Evolutionary conservation across 2,113 vertebrate genomes (phyloP).

Genomic region (Ascaphus truei): DNA sequence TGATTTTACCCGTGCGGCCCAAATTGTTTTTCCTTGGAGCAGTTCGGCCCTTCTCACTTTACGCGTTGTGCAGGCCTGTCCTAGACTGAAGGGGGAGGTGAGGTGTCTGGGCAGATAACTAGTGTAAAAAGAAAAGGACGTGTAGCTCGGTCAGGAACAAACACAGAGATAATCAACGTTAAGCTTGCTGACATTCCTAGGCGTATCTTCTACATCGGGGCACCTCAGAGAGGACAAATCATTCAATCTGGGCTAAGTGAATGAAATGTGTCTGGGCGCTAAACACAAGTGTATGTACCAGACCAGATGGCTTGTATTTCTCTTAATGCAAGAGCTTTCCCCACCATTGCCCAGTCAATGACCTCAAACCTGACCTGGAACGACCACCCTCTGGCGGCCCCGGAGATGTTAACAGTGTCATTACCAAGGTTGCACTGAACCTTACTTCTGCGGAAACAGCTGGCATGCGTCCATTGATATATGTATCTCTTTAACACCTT

Average conservation of each 20-base stretch:
- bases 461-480: background rate
- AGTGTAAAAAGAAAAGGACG: no score
- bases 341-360: slow-evolving; percentile 23
- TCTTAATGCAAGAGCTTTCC: slow-evolving; percentile 27
- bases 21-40: no score
- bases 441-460: background rate
- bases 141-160: no score
- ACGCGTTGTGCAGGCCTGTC: no score
- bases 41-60: no score
- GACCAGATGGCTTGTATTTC: slow-evolving; percentile 26
- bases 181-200: no score
- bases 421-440: background rate
- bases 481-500: background rate
- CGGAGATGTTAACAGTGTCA: background rate
- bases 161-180: no score
- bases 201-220: no score
- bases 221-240: background rate
- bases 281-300: background rate
- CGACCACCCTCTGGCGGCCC: slow-evolving; percentile 30
- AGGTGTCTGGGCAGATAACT: no score
- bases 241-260: background rate
- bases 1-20: no score
- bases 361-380: slow-evolving; percentile 41
- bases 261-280: background rate
- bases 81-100: no score